Percentiles rank a stretch among this genome's conserved stretches.
These are phyloP conservation scores for Calcarius ornatus DNA, from an alignment of 2,113 vertebrate species.

Conservation along the genomic window DNA sequence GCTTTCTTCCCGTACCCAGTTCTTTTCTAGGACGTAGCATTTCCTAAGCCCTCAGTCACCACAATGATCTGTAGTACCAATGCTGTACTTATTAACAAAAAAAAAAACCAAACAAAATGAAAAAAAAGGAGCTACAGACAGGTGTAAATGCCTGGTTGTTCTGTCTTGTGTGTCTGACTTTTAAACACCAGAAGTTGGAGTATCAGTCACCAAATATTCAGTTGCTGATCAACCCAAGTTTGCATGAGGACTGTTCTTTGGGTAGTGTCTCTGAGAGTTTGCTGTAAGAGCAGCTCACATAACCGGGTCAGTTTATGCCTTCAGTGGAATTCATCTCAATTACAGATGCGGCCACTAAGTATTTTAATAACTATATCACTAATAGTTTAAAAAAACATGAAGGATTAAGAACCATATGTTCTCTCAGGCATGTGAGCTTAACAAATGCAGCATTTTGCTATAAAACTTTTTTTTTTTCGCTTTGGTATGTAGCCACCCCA, in stretches of 20 bases:
- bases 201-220: neutral
- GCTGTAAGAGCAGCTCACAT: neutral
- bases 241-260: neutral
- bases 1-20: neutral
- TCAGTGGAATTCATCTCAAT: slow-evolving; percentile 6
- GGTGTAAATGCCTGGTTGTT: neutral
- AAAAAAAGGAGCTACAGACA: neutral
- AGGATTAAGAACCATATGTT: slow-evolving; percentile 10
- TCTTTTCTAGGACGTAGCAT: neutral
- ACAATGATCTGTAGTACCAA: neutral
- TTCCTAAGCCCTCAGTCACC: neutral
- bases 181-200: neutral
- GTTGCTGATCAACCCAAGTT: neutral
- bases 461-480: neutral
- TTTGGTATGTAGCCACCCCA: neutral
- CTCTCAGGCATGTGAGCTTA: neutral
- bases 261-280: neutral
- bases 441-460: neutral
- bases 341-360: slow-evolving; percentile 1
- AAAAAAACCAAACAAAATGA: neutral
- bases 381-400: neutral
- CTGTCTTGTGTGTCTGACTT: neutral
- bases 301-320: neutral
- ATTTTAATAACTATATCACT: neutral
- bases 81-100: neutral